Percentiles rank a stretch among this genome's conserved stretches.
phyloP scores from a whole-genome alignment of 2,888 invertebrate genomes.

The Meganola albula region DNA sequence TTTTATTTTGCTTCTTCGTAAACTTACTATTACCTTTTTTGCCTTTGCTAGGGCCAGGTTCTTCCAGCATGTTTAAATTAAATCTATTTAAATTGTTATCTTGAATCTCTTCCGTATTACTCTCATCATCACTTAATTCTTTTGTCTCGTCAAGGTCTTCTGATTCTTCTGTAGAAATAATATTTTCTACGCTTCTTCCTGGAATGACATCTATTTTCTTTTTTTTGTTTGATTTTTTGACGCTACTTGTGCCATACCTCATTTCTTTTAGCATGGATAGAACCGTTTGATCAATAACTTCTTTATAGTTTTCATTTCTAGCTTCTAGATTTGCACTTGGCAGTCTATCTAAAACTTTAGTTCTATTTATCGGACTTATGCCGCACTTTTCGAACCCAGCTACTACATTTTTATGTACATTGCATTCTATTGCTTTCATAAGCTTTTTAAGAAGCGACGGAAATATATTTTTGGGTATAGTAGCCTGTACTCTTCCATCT shows the following conservation, averaged over 20 bases:
- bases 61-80: too few species aligned
- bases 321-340: slow-evolving; percentile 3
- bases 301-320: slow-evolving; percentile 9
- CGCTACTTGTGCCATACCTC: slow-evolving; percentile 8
- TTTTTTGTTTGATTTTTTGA: slow-evolving; percentile 1
- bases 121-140: too few species aligned
- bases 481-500: slow-evolving; percentile 6
- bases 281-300: slow-evolving; percentile 9
- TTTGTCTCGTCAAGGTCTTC: too few species aligned
- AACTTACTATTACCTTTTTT: too few species aligned
- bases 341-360: slow-evolving; percentile 8
- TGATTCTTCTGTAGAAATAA: too few species aligned
- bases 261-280: slow-evolving; percentile 11
- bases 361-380: slow-evolving; percentile 8
- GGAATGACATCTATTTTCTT: slow-evolving; percentile 5
- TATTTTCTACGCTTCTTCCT: slow-evolving; percentile 6
- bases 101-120: too few species aligned
- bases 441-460: slow-evolving; percentile 4
- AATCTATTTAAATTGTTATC: too few species aligned
- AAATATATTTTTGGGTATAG: slow-evolving; percentile 7
- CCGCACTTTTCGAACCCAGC: slow-evolving; percentile 9
- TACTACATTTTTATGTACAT: slow-evolving; percentile 6
- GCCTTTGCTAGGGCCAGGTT: too few species aligned
- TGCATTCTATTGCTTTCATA: slow-evolving; percentile 5
- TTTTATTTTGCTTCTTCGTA: too few species aligned